phyloP scores from a whole-genome alignment of 2,113 vertebrate species.

The Dendrocopos noguchii region DNA sequence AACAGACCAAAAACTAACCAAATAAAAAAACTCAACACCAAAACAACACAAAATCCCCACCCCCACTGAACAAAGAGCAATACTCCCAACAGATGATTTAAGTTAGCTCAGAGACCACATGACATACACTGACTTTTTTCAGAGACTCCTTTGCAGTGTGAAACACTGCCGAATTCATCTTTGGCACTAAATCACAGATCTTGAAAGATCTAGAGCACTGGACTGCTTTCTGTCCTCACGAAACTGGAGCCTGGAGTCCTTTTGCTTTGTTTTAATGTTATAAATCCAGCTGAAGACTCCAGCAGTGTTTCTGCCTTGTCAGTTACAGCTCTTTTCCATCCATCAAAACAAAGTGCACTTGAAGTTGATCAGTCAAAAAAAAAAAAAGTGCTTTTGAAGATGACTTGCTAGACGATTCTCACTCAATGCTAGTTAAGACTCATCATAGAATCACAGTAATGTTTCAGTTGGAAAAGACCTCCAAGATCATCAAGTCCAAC shows the following conservation, averaged over 20 bases:
- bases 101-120: background rate
- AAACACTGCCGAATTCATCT: background rate
- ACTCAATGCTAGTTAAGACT: background rate
- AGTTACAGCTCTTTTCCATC: background rate
- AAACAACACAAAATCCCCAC: too few species aligned
- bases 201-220: background rate
- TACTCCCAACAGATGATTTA: background rate
- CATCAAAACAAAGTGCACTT: background rate
- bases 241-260: accelerated
- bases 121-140: accelerated
- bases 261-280: background rate
- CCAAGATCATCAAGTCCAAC: too few species aligned
- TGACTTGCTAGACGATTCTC: background rate
- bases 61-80: background rate
- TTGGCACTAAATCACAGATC: background rate
- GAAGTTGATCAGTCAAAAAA: background rate
- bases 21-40: too few species aligned
- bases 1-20: too few species aligned
- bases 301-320: background rate
- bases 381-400: background rate
- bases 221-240: background rate
- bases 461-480: too few species aligned
- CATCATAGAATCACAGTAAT: background rate
- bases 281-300: background rate
- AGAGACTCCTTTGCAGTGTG: background rate